Conservation (phyloP, 2,888 invertebrate genomes). For the Megastigmus dorsalis region DNA sequence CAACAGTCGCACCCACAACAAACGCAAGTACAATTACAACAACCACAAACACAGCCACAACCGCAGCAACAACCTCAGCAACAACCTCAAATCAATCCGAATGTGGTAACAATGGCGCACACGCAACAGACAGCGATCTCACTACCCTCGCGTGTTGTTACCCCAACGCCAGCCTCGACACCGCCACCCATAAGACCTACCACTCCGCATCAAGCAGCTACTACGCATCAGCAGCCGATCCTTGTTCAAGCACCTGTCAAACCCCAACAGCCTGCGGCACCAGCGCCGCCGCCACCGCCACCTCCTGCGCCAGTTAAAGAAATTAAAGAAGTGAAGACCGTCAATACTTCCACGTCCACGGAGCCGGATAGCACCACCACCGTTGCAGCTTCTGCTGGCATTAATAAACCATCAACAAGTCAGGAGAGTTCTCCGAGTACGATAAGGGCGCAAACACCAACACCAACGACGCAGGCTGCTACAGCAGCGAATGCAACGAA, state of each 20-base stretch:
- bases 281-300: slow-evolving; percentile 48
- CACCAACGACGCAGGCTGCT: slow-evolving; percentile 16
- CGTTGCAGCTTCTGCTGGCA: neutral
- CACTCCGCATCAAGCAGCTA: slow-evolving; percentile 73
- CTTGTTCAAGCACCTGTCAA: neutral
- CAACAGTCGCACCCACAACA: slow-evolving; percentile 5
- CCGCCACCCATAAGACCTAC: slow-evolving; percentile 76
- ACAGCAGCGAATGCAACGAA: neutral
- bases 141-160: slow-evolving; percentile 69
- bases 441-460: slow-evolving; percentile 20
- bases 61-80: neutral
- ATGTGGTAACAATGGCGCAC: slow-evolving; percentile 60
- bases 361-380: slow-evolving; percentile 61
- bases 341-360: slow-evolving; percentile 66
- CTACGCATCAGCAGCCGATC: slow-evolving; percentile 72
- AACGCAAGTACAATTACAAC: neutral
- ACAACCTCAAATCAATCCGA: neutral
- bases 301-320: slow-evolving; percentile 21
- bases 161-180: slow-evolving; percentile 70
- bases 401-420: slow-evolving; percentile 59
- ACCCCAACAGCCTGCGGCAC: slow-evolving; percentile 14
- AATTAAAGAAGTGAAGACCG: slow-evolving; percentile 60
- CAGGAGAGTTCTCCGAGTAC: slow-evolving; percentile 43
- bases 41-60: slow-evolving; percentile 6
- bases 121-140: slow-evolving; percentile 67